phyloP scores from a whole-genome alignment of 2,888 invertebrate species.

The Lasius platythorax region DNA sequence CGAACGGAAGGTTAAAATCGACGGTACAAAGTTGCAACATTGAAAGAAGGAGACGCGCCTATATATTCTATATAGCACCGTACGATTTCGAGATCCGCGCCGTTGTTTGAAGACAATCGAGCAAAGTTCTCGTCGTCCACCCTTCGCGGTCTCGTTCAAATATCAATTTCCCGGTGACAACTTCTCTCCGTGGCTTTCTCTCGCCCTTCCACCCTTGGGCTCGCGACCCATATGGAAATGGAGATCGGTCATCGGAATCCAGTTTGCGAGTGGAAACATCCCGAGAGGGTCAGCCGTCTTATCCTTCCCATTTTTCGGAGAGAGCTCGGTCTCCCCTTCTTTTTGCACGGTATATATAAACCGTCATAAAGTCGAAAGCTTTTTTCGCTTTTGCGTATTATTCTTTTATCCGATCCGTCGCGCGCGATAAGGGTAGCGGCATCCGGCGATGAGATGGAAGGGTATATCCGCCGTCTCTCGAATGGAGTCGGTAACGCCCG shows the following conservation, averaged over 20 bases:
- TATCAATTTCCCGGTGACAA: constrained; percentile 83
- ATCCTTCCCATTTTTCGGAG: constrained; percentile 50
- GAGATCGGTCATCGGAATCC: constrained; percentile 84
- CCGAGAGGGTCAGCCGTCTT: constrained; percentile 81
- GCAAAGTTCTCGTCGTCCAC: constrained; percentile 25
- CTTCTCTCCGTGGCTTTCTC: constrained; percentile 77
- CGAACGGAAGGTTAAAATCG: constrained; percentile 12
- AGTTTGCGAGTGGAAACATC: constrained; percentile 84
- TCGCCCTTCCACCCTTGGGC: constrained; percentile 34
- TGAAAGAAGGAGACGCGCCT: neutral
- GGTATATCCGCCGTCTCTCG: constrained; percentile 53
- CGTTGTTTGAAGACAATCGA: neutral
- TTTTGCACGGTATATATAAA: constrained; percentile 34
- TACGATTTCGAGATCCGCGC: neutral
- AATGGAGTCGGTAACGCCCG: constrained; percentile 35
- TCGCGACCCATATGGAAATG: constrained; percentile 83
- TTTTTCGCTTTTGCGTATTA: constrained; percentile 79
- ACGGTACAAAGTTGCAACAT: constrained; percentile 9
- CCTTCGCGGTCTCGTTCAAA: constrained; percentile 76
- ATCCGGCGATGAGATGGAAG: constrained; percentile 45
- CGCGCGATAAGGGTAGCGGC: constrained; percentile 24
- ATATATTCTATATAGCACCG: neutral
- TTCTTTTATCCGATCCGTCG: constrained; percentile 77
- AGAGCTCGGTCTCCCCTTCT: constrained; percentile 18
- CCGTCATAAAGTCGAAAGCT: constrained; percentile 80